A percentile compares a stretch with the other conserved stretches of the same genome.
Evolutionary conservation across 2,797 vertebrate genomes (phyloP).

Genomic region (Enoplosus armatus): DNA sequence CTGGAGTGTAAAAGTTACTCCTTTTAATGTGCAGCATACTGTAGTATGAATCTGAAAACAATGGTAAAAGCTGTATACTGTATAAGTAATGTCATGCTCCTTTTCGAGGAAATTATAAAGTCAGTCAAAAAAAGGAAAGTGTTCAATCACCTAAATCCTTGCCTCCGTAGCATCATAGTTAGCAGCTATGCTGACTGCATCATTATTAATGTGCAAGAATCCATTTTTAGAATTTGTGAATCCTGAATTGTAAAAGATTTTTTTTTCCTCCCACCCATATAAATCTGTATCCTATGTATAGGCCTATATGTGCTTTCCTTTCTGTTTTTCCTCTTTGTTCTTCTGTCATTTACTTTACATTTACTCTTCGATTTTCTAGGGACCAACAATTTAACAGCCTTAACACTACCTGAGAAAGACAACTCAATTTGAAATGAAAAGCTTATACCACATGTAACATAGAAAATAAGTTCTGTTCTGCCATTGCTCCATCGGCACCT

Average conservation of each 20-base stretch:
- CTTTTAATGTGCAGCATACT: too few relatives aligned
- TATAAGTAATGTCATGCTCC: too few relatives aligned
- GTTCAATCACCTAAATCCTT: background rate
- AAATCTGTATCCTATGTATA: too few relatives aligned
- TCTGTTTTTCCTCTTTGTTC: background rate
- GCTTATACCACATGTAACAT: background rate
- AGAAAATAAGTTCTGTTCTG: slow-evolving; percentile 14
- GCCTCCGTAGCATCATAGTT: background rate
- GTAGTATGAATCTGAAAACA: too few relatives aligned
- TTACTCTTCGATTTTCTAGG: too few relatives aligned
- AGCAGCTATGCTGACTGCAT: background rate
- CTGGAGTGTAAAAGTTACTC: too few relatives aligned
- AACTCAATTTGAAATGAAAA: slow-evolving; percentile 4
- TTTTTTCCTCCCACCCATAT: background rate
- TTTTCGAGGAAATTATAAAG: too few relatives aligned
- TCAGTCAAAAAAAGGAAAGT: too few relatives aligned
- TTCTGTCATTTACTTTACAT: background rate
- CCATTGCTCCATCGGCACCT: background rate
- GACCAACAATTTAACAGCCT: too few relatives aligned
- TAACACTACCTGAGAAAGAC: background rate
- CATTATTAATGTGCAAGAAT: background rate
- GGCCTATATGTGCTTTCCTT: background rate
- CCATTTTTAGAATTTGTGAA: background rate
- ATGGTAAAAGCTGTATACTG: too few relatives aligned
- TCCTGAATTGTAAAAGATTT: too few relatives aligned